A percentile compares a stretch with the other conserved stretches of the same genome.
phyloP scores from a whole-genome alignment of 2,113 vertebrate species.

The Mastomys natalensis region DNA sequence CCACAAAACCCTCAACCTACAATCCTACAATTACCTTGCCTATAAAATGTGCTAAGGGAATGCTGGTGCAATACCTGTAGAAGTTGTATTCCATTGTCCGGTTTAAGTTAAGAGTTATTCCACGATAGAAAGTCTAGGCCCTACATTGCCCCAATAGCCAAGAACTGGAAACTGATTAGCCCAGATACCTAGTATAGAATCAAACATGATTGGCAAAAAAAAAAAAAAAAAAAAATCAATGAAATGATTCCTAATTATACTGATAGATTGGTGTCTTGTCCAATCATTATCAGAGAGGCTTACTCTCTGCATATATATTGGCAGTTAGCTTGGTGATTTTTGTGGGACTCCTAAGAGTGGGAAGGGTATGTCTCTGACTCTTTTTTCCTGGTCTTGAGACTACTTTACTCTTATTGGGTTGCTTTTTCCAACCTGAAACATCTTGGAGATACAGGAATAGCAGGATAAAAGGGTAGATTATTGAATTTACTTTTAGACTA shows the following conservation, averaged over 20 bases:
- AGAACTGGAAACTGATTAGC: background rate
- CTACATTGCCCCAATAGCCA: background rate
- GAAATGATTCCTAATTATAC: background rate
- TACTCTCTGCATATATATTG: background rate
- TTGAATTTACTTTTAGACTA: no score
- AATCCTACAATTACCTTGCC: background rate
- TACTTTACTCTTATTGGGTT: background rate
- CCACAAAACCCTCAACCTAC: background rate
- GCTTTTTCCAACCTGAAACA: background rate
- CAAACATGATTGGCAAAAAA: background rate
- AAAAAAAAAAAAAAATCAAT: no score
- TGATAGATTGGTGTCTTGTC: background rate
- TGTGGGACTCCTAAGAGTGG: background rate
- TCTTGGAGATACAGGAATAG: background rate
- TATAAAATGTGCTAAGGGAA: background rate
- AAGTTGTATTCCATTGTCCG: background rate
- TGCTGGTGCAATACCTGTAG: background rate
- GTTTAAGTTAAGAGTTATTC: background rate
- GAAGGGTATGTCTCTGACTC: background rate
- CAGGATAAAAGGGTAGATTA: no score
- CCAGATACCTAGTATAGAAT: background rate
- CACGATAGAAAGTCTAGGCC: background rate
- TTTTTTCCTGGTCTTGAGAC: background rate
- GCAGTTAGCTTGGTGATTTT: background rate
- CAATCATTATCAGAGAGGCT: background rate